Evolutionary conservation across 2,797 vertebrate genomes (phyloP).

Genomic region (Sciurus vulgaris): DNA sequence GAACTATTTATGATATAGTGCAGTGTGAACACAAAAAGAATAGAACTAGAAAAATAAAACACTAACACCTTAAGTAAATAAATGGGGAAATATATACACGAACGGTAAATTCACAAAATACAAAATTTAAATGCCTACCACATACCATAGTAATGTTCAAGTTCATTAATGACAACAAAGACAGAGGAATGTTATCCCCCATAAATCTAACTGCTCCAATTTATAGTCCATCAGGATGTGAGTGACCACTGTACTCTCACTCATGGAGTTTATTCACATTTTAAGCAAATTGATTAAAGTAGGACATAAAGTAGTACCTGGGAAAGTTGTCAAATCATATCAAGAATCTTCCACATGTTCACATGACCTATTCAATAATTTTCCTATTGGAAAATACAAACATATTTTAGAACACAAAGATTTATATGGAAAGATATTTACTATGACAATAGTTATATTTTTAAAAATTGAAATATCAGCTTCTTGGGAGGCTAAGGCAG

Average conservation of each 20-base stretch:
- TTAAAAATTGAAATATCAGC: not conserved
- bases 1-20: not conserved
- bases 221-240: not conserved
- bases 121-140: conserved; percentile 8
- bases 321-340: conserved; percentile 42
- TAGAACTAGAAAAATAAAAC: not conserved
- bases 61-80: conserved; percentile 22
- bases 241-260: too few species aligned
- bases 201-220: not conserved
- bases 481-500: not conserved
- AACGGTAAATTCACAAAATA: conserved; percentile 22
- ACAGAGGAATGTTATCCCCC: not conserved
- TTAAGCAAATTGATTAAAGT: too few species aligned
- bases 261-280: too few species aligned
- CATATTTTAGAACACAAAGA: conserved; percentile 37
- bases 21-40: not conserved
- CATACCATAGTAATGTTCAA: not conserved
- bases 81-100: not conserved
- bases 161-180: not conserved
- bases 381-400: conserved; percentile 18
- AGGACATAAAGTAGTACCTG: not conserved
- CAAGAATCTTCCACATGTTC: not conserved
- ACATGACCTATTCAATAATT: not conserved
- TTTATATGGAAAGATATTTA: conserved; percentile 6
- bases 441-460: not conserved